These are phyloP conservation scores for Synanthedon andrenaeformis DNA, from an alignment of 2,888 invertebrate species.

Conservation along the genomic window DNA sequence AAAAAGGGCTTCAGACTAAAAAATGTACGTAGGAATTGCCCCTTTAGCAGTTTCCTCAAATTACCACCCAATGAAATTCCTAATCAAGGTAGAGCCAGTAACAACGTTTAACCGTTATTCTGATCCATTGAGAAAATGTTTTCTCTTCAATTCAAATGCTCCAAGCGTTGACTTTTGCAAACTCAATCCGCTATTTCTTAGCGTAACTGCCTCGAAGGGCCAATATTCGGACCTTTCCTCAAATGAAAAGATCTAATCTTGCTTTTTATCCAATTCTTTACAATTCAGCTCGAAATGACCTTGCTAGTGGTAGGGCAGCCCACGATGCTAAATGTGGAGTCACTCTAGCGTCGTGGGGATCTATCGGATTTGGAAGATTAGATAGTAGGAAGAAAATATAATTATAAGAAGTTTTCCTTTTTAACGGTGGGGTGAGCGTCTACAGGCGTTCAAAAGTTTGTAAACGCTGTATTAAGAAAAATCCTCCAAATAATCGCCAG, in stretches of 20 bases:
- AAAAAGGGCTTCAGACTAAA: no score
- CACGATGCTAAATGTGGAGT: no score
- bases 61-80: not conserved
- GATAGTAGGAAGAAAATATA: no score
- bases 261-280: constrained; percentile 41
- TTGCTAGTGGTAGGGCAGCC: no score
- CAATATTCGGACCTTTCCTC: constrained; percentile 45
- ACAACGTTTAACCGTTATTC: not conserved
- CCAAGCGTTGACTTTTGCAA: constrained; percentile 27
- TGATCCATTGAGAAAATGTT: not conserved
- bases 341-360: no score
- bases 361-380: no score
- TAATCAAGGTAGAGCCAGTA: not conserved
- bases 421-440: no score
- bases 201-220: constrained; percentile 33
- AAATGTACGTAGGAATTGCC: not conserved
- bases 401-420: no score
- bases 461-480: no score
- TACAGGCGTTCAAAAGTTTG: no score
- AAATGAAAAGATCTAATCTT: constrained; percentile 55
- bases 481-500: no score
- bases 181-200: constrained; percentile 28
- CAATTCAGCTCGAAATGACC: constrained; percentile 29
- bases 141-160: not conserved
- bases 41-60: not conserved